These are phyloP conservation scores for Aphidoletes aphidimyza DNA, from an alignment of 2,888 invertebrate genomes.

Conservation along the genomic window DNA sequence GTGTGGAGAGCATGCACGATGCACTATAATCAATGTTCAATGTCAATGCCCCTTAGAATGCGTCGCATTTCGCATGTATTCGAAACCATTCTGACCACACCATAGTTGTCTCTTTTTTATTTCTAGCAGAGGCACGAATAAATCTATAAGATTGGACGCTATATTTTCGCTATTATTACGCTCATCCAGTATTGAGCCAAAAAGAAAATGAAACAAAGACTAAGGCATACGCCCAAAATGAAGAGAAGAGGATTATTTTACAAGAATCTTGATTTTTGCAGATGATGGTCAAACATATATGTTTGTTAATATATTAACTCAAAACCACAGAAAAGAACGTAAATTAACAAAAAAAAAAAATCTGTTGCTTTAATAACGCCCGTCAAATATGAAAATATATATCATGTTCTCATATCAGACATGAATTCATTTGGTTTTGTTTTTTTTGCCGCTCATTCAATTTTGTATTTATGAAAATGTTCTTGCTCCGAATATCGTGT, in stretches of 20 bases:
- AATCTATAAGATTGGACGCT: too few relatives aligned
- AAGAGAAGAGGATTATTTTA: too few relatives aligned
- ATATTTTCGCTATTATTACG: too few relatives aligned
- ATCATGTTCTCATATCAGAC: too few relatives aligned
- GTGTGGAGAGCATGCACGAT: neutral
- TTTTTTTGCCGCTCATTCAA: neutral
- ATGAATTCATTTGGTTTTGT: neutral
- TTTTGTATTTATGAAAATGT: neutral
- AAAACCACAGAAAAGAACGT: neutral
- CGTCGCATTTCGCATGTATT: neutral
- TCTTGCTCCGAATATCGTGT: neutral
- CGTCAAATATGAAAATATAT: neutral
- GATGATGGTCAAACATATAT: neutral
- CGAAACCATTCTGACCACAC: neutral
- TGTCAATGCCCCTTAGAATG: conserved; percentile 43
- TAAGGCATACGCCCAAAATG: too few relatives aligned
- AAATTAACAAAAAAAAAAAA: conserved; percentile 18
- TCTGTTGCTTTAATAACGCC: neutral
- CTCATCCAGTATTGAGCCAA: too few relatives aligned
- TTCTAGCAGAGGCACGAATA: neutral
- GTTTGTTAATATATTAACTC: too few relatives aligned
- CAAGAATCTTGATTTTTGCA: too few relatives aligned
- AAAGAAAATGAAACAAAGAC: too few relatives aligned
- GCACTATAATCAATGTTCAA: conserved; percentile 46
- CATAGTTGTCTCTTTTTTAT: neutral